phyloP scores from a whole-genome alignment of 1,140 invertebrate genomes.

The Cydia pomonella region DNA sequence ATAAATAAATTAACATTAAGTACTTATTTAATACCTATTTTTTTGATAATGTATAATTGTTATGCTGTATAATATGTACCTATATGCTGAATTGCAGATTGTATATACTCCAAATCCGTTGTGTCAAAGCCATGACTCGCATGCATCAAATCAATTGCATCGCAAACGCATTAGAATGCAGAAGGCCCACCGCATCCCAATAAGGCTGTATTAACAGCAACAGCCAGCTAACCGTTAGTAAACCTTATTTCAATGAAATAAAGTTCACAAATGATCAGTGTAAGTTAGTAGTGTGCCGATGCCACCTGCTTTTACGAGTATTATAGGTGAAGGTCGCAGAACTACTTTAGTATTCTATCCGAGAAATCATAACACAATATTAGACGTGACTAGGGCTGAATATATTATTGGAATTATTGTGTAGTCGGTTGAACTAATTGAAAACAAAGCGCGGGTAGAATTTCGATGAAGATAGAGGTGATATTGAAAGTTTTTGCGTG shows the following conservation, averaged over 20 bases:
- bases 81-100: not conserved
- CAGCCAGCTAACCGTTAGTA: not conserved
- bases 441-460: conserved; percentile 2
- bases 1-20: no score
- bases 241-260: not conserved
- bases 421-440: conserved; percentile 8
- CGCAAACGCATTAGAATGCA: conserved; percentile 45
- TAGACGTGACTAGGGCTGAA: conserved; percentile 30
- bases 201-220: conserved; percentile 35
- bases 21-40: not conserved
- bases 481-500: not conserved
- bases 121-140: conserved; percentile 41
- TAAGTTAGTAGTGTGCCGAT: conserved; percentile 26
- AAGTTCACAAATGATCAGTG: conserved; percentile 33
- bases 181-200: conserved; percentile 36
- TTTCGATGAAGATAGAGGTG: not conserved
- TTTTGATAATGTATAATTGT: not conserved
- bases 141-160: conserved; percentile 38
- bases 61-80: not conserved
- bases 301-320: conserved; percentile 40
- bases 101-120: conserved; percentile 13
- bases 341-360: conserved; percentile 22
- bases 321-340: conserved; percentile 49
- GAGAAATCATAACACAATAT: conserved; percentile 32
- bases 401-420: conserved; percentile 20